Conservation (phyloP, 2,113 vertebrate genomes). For the Oreochromis niloticus region DNA sequence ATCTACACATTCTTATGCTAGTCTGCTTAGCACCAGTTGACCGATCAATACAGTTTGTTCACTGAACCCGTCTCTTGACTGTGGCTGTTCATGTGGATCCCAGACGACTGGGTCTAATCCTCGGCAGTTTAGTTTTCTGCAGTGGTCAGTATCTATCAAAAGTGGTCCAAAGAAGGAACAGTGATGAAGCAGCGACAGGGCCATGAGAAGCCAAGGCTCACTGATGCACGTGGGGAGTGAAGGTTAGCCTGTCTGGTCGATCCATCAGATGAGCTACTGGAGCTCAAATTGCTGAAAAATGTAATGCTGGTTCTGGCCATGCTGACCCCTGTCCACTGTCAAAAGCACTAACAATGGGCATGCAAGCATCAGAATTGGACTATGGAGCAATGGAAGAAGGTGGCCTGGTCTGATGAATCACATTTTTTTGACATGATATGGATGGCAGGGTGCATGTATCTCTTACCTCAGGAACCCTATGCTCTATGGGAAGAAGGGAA, state of each 20-base stretch:
- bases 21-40: background rate
- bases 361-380: background rate
- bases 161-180: background rate
- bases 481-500: background rate
- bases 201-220: background rate
- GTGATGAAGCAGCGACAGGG: background rate
- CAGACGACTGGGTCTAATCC: fast-evolving
- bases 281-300: background rate
- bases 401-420: background rate
- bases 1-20: background rate
- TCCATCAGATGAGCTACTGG: background rate
- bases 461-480: background rate
- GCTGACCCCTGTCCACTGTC: background rate
- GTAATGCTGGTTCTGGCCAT: background rate
- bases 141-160: background rate
- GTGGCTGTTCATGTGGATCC: background rate
- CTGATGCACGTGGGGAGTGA: background rate
- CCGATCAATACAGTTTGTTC: background rate
- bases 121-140: background rate
- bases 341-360: background rate
- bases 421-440: fast-evolving
- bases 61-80: background rate
- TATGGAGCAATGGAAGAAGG: background rate
- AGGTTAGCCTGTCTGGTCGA: fast-evolving
- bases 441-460: background rate